A percentile compares a stretch with the other conserved stretches of the same genome.
phyloP scores from a whole-genome alignment of 1,140 invertebrate species.

The Drosophila willistoni region DNA sequence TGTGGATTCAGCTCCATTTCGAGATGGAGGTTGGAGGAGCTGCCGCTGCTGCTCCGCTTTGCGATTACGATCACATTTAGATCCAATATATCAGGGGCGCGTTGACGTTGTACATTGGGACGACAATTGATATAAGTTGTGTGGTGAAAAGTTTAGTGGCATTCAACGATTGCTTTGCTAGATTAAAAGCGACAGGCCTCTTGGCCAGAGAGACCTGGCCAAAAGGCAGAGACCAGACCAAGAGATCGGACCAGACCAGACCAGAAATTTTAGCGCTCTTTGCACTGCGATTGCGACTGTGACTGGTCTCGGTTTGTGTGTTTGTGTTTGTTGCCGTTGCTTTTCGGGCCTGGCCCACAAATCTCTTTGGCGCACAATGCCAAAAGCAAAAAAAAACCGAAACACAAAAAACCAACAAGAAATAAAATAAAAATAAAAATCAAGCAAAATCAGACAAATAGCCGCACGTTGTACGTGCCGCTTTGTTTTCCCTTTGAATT shows the following conservation, averaged over 20 bases:
- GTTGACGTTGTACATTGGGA: constrained; percentile 82
- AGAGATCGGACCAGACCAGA: constrained; percentile 5
- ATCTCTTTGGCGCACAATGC: constrained; percentile 75
- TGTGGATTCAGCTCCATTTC: constrained; percentile 45
- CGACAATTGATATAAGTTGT: constrained; percentile 83
- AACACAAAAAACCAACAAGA: constrained; percentile 12
- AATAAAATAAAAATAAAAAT: constrained; percentile 56
- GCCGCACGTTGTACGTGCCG: constrained; percentile 71
- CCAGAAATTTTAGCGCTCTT: constrained; percentile 15
- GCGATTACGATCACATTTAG: constrained; percentile 83
- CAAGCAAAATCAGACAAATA: constrained; percentile 72
- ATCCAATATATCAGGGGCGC: constrained; percentile 82
- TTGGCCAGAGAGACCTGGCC: constrained; percentile 22
- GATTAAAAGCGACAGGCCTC: constrained; percentile 76
- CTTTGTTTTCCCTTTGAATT: constrained; percentile 55
- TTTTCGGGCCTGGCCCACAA: constrained; percentile 65
- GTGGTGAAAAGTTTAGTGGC: constrained; percentile 83
- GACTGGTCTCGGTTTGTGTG: not conserved
- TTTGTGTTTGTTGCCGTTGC: constrained; percentile 15
- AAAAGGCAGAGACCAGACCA: constrained; percentile 3
- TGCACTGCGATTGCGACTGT: constrained; percentile 14
- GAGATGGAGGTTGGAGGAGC: constrained; percentile 31
- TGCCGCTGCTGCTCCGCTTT: constrained; percentile 64
- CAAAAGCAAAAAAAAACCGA: constrained; percentile 39
- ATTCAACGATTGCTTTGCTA: constrained; percentile 82